These are phyloP conservation scores for Thamnaconus septentrionalis DNA, from an alignment of 2,113 vertebrate genomes.

Conservation along the genomic window DNA sequence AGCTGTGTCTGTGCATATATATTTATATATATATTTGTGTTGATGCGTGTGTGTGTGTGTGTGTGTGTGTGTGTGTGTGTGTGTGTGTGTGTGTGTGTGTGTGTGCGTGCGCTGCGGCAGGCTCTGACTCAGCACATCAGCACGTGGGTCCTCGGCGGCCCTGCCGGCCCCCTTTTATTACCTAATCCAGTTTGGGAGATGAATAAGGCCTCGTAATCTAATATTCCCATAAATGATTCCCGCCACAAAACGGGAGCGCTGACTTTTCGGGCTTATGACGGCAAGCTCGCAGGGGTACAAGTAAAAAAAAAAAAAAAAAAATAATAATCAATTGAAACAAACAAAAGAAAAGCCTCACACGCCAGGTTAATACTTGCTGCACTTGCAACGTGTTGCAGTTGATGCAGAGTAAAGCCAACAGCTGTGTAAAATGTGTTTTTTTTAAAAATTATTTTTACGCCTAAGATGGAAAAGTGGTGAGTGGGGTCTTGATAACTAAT, in stretches of 20 bases:
- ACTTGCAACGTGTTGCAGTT: too few relatives aligned
- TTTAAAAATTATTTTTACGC: too few relatives aligned
- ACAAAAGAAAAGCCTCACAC: slow-evolving; percentile 31
- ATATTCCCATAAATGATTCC: slow-evolving; percentile 69
- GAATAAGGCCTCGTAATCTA: slow-evolving; percentile 69
- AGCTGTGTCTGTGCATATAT: background rate
- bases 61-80: slow-evolving; percentile 10
- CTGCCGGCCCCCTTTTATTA: slow-evolving; percentile 67
- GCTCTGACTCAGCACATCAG: slow-evolving; percentile 67
- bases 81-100: slow-evolving; percentile 7
- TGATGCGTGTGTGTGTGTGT: slow-evolving; percentile 8
- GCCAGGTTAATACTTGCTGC: background rate
- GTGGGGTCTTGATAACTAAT: too few relatives aligned
- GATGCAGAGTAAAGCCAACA: too few relatives aligned
- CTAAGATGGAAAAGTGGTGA: too few relatives aligned
- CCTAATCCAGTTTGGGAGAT: slow-evolving; percentile 77
- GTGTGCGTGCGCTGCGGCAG: slow-evolving; percentile 8
- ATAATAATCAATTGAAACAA: slow-evolving; percentile 1
- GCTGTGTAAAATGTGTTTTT: background rate
- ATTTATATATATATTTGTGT: background rate
- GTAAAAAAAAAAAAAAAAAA: too few relatives aligned
- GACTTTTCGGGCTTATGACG: slow-evolving; percentile 47
- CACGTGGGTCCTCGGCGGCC: slow-evolving; percentile 1
- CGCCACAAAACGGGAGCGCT: slow-evolving; percentile 57
- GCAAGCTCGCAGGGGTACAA: slow-evolving; percentile 13